phyloP scores from a whole-genome alignment of 2,797 vertebrate genomes.

The Crenichthys baileyi region DNA sequence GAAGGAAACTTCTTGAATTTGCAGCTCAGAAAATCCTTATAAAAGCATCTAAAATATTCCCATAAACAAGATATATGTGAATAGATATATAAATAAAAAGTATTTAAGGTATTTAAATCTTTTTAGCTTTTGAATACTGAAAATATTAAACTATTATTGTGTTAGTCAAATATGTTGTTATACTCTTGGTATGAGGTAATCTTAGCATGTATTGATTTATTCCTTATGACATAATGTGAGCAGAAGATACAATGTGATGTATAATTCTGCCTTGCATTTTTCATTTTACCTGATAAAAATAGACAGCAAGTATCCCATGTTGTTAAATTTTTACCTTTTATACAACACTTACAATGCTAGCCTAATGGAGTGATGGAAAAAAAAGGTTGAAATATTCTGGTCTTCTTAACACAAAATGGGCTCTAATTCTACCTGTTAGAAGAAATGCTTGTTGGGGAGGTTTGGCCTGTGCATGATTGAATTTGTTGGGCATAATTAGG shows the following conservation, averaged over 20 bases:
- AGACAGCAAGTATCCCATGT: background rate
- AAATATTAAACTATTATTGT: background rate
- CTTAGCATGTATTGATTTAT: background rate
- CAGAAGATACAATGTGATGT: background rate
- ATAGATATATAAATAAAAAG: background rate
- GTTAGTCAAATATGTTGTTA: background rate
- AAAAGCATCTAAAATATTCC: background rate
- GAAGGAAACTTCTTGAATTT: constrained; percentile 14
- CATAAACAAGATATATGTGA: background rate
- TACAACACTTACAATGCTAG: background rate
- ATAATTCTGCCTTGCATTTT: background rate
- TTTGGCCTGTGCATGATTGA: constrained; percentile 14
- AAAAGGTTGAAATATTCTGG: background rate
- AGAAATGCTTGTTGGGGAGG: constrained; percentile 20
- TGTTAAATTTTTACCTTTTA: background rate
- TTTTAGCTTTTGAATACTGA: background rate
- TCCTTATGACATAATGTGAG: background rate
- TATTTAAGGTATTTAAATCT: background rate
- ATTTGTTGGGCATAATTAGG: background rate
- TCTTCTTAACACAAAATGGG: background rate
- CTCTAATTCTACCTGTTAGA: background rate
- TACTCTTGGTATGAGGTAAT: background rate
- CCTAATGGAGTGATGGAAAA: background rate
- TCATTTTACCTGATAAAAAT: background rate
- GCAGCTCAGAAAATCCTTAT: constrained; percentile 4